Percentiles rank a stretch among this genome's conserved stretches.
Conservation (phyloP, 1,140 invertebrate species). For the Drosophila sulfurigaster region DNA sequence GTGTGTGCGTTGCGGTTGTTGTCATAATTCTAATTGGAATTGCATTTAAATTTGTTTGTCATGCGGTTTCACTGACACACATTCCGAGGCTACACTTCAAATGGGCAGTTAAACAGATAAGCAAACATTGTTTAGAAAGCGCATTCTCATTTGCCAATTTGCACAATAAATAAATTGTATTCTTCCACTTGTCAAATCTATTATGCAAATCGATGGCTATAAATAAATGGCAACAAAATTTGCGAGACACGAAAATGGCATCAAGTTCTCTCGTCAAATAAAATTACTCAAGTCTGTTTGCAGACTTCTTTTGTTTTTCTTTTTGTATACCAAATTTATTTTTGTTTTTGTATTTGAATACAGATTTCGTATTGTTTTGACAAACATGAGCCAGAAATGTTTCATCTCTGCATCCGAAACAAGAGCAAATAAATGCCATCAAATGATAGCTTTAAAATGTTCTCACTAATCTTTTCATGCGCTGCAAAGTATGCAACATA, state of each 20-base stretch:
- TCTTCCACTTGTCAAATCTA: no score
- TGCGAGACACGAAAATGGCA: constrained; percentile 19
- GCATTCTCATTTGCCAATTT: not conserved
- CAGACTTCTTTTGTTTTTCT: constrained; percentile 1
- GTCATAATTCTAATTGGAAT: constrained; percentile 51
- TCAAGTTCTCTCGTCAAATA: constrained; percentile 26
- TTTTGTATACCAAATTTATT: not conserved
- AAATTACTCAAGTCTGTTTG: constrained; percentile 33
- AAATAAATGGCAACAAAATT: not conserved
- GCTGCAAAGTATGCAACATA: constrained; percentile 29
- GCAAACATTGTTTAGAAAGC: not conserved
- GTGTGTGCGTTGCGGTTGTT: constrained; percentile 13
- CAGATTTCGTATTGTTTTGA: constrained; percentile 3
- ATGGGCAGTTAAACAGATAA: constrained; percentile 17
- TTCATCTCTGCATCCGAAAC: not conserved
- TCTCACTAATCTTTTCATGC: constrained; percentile 4
- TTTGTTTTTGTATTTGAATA: constrained; percentile 10
- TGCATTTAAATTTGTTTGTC: constrained; percentile 52
- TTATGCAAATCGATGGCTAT: not conserved
- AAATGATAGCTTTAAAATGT: constrained; percentile 16
- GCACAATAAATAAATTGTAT: no score
- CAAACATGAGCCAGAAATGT: constrained; percentile 20
- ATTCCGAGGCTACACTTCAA: not conserved
- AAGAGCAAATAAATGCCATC: not conserved
- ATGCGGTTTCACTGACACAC: constrained; percentile 25